Evolutionary conservation across 1,140 invertebrate genomes (phyloP).

Genomic region (Homarus americanus): DNA sequence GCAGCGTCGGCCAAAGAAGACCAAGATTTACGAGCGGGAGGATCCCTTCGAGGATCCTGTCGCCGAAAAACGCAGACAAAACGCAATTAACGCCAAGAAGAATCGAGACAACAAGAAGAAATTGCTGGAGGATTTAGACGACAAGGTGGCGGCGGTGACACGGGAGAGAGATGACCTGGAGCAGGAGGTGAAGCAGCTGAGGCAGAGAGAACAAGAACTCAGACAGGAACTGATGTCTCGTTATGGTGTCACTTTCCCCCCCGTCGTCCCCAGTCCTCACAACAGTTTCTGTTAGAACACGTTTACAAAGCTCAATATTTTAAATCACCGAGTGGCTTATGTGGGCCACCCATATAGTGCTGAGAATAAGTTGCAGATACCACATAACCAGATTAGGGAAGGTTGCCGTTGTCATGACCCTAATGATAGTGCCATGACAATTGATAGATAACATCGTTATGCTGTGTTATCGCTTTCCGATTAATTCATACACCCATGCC

Average conservation of each 20-base stretch:
- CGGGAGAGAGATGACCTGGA: background rate
- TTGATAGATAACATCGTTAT: too few relatives aligned
- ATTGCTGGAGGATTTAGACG: slow-evolving; percentile 49
- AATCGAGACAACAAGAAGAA: slow-evolving; percentile 74
- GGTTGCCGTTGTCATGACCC: too few relatives aligned
- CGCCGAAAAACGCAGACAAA: slow-evolving; percentile 70
- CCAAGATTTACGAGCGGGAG: slow-evolving; percentile 28
- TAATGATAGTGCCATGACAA: too few relatives aligned
- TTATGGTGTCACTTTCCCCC: background rate
- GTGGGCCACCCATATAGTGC: too few relatives aligned
- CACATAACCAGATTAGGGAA: too few relatives aligned
- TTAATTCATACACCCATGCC: too few relatives aligned
- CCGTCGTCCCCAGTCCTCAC: too few relatives aligned
- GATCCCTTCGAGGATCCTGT: slow-evolving; percentile 63
- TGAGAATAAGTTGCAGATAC: too few relatives aligned
- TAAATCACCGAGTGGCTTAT: too few relatives aligned
- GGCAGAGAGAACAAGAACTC: background rate
- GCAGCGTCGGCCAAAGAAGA: background rate
- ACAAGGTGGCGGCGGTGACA: background rate
- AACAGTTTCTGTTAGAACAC: too few relatives aligned
- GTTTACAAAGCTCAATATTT: too few relatives aligned
- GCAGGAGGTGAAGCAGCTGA: slow-evolving; percentile 16
- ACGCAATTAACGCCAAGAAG: slow-evolving; percentile 75
- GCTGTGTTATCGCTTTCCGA: too few relatives aligned
- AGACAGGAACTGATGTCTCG: background rate